Evolutionary conservation across 2,113 vertebrate genomes (phyloP).

Genomic region (Corythaeola cristata): DNA sequence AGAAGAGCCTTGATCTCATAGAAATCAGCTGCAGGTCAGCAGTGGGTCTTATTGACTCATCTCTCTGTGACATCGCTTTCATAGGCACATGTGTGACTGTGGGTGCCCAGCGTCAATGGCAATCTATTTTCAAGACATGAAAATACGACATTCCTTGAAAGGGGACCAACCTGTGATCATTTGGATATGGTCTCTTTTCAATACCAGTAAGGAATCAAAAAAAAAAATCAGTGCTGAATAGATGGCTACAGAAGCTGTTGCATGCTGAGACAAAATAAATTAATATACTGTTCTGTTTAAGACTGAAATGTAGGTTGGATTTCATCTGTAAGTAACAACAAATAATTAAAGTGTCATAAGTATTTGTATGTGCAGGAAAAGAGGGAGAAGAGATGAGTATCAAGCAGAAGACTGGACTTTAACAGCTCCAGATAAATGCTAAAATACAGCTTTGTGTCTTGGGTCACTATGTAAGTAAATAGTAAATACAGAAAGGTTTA

Average conservation of each 20-base stretch:
- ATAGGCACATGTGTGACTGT: not conserved
- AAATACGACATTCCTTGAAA: not conserved
- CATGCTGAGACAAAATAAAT: not conserved
- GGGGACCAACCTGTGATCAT: not conserved
- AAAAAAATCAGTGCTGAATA: not conserved
- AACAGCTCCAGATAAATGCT: not conserved
- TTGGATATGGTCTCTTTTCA: not conserved
- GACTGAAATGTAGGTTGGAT: not conserved
- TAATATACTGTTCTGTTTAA: not conserved
- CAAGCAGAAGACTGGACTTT: not conserved
- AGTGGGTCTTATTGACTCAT: not conserved
- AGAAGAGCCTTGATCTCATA: not conserved
- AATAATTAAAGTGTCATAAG: not conserved
- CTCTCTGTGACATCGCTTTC: not conserved
- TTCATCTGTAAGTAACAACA: not conserved
- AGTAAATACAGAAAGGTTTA: not conserved
- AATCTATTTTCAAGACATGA: not conserved
- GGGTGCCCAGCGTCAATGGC: not conserved
- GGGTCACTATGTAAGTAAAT: not conserved
- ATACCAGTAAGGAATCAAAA: not conserved
- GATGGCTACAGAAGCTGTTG: not conserved
- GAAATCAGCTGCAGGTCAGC: slow-evolving; percentile 1
- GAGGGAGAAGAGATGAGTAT: not conserved
- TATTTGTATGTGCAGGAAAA: not conserved
- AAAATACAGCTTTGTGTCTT: not conserved